Percentiles rank a stretch among this genome's conserved stretches.
Conservation (phyloP, 2,888 invertebrate genomes). For the Chelonus formosanus region DNA sequence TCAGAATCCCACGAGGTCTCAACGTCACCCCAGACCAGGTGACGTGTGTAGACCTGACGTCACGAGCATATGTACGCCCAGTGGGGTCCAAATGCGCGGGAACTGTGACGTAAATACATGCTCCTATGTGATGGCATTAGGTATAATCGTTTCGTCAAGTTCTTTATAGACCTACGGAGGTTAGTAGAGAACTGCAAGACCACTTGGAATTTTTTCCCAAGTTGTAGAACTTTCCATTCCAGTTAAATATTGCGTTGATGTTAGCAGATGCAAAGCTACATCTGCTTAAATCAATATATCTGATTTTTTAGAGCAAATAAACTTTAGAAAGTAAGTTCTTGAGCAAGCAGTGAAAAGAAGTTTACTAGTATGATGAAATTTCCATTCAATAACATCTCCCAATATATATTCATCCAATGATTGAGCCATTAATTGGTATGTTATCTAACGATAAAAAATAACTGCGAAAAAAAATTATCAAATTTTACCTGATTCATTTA, state of each 20-base stretch:
- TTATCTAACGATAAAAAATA: too few species aligned
- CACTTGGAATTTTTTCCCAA: too few species aligned
- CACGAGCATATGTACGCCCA: conserved; percentile 50
- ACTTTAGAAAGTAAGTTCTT: neutral
- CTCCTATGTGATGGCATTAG: conserved; percentile 34
- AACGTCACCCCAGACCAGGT: conserved; percentile 53
- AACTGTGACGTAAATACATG: conserved; percentile 46
- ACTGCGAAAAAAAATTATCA: too few species aligned
- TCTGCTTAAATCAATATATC: too few species aligned
- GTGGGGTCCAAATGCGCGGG: conserved; percentile 36
- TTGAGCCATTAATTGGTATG: too few species aligned
- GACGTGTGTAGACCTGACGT: conserved; percentile 58
- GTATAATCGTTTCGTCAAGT: conserved; percentile 42
- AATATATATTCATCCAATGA: too few species aligned
- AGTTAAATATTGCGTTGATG: too few species aligned
- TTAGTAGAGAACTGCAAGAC: neutral
- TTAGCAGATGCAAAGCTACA: too few species aligned
- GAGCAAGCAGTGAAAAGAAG: neutral
- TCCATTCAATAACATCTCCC: too few species aligned
- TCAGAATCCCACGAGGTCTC: conserved; percentile 41
- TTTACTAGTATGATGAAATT: neutral
- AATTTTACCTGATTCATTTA: too few species aligned
- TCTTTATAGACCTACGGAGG: neutral
- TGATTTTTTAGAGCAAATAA: conserved; percentile 40
- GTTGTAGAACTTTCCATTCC: neutral